Evolutionary conservation across 2,888 invertebrate species (phyloP), one percentile per base, ranked within the genome.

Genomic region (Sicus ferrugineus): DNA sequence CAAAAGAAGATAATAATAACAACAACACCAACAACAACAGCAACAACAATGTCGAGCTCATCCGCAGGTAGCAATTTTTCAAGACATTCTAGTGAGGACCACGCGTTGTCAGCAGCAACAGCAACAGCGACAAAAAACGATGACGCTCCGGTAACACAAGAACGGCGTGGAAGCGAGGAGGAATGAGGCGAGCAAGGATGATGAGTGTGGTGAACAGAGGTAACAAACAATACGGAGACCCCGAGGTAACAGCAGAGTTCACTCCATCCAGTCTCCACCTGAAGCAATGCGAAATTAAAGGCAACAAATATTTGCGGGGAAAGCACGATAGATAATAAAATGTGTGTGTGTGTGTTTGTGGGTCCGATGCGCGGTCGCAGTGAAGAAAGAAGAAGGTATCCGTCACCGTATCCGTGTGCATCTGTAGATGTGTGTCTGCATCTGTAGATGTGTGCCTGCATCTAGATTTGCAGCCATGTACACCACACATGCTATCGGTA

Each of bases 221-320:
- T 1, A 16, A 21, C 38, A 48, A 38, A 34, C 7, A 7, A 62
- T 16, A 23, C 52, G 42, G 16, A 42, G 9, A 42, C 5, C 28
- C 6, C 14, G n/a, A 54, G 26, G 46, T 38, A n/a, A 52, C 21
- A 65, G 38, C 16, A 50, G 42, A 42, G 42, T 61, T 61, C 61
- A 34, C 42, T 21, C 11, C 16, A 30, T 48, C 26, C n/a, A 28
- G 63, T n/a, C 9, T 23, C 23, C 19, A 34, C 61, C n/a, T 42
- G 56, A 26, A 61, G 61, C 14, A 38, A 64, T 52, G 34, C n/a
- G 31, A 52, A 50, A 64, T 64, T 64, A 50, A 48, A 50, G 52
- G 64, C 50, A 50, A 50, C 52, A 48, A 11, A 46, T 23, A 14
- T 34, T n/a, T n/a, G n/a, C n/a, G n/a, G n/a, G n/a, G n/a, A n/a